A percentile compares a stretch with the other conserved stretches of the same genome.
Evolutionary conservation across 1,140 invertebrate species (phyloP).

Genomic region (Neoseiulus cucumeris): DNA sequence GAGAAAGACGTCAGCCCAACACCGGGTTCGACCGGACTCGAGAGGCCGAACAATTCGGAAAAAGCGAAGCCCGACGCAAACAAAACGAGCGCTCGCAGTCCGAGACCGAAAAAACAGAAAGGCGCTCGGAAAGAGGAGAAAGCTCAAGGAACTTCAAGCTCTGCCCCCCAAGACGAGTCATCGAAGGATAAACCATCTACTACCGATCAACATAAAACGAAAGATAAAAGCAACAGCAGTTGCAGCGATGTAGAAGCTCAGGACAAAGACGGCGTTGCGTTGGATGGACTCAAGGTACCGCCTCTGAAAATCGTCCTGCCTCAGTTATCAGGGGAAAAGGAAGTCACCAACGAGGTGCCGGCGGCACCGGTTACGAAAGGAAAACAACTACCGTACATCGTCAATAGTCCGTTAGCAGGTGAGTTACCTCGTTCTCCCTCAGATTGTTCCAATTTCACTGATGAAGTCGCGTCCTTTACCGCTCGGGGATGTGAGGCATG

Average conservation of each 20-base stretch:
- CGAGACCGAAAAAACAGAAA: slow-evolving; percentile 9
- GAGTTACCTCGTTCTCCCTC: too few species aligned
- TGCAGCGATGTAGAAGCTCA: background rate
- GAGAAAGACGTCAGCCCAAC: background rate
- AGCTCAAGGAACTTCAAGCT: too few species aligned
- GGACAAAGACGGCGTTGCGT: background rate
- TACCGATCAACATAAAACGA: background rate
- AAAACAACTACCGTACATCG: slow-evolving; percentile 3
- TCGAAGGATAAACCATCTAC: too few species aligned
- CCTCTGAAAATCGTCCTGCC: slow-evolving; percentile 5
- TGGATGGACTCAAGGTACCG: background rate
- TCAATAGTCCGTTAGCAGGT: background rate
- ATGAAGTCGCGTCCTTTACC: too few species aligned
- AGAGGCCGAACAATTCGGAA: background rate
- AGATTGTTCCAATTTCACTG: too few species aligned
- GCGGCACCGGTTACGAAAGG: background rate
- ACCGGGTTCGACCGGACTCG: background rate
- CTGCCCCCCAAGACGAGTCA: too few species aligned
- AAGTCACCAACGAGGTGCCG: background rate
- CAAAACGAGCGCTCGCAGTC: background rate
- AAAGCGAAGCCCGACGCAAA: background rate
- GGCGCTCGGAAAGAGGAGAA: background rate
- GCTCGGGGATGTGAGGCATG: too few species aligned
- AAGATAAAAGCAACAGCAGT: slow-evolving; percentile 5
- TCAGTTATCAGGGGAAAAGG: background rate